These are phyloP conservation scores for Poeciliopsis gracilis DNA, from an alignment of 2,797 vertebrate genomes.

Conservation along the genomic window DNA sequence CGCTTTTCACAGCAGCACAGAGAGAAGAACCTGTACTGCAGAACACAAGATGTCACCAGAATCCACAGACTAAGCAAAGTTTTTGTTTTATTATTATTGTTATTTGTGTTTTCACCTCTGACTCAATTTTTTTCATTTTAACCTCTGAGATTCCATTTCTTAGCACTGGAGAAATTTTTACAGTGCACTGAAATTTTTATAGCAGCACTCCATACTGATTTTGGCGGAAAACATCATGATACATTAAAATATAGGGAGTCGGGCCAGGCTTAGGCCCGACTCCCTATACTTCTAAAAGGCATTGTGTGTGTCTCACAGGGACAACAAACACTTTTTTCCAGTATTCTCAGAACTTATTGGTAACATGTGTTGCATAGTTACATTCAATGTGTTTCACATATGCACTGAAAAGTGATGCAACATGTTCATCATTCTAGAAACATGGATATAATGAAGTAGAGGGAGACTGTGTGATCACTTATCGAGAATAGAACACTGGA, in stretches of 20 bases:
- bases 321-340: constrained; percentile 29
- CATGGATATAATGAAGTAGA: constrained; percentile 17
- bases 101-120: too few relatives aligned
- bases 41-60: too few relatives aligned
- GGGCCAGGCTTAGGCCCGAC: background rate
- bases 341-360: constrained; percentile 33
- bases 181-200: too few relatives aligned
- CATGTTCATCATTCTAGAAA: constrained; percentile 32
- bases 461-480: constrained; percentile 41
- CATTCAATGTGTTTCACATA: constrained; percentile 47
- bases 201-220: background rate
- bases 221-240: background rate
- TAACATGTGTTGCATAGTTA: constrained; percentile 32
- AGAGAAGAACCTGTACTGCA: too few relatives aligned
- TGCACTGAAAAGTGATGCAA: constrained; percentile 33
- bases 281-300: background rate
- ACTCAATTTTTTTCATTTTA: too few relatives aligned
- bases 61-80: too few relatives aligned
- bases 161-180: too few relatives aligned
- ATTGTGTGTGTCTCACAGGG: constrained; percentile 31
- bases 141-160: too few relatives aligned
- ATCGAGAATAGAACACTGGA: constrained; percentile 17
- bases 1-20: too few relatives aligned
- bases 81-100: too few relatives aligned
- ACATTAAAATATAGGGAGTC: background rate